Evolutionary conservation across 2,888 invertebrate species (phyloP).

Genomic region (Aplocera efformata): DNA sequence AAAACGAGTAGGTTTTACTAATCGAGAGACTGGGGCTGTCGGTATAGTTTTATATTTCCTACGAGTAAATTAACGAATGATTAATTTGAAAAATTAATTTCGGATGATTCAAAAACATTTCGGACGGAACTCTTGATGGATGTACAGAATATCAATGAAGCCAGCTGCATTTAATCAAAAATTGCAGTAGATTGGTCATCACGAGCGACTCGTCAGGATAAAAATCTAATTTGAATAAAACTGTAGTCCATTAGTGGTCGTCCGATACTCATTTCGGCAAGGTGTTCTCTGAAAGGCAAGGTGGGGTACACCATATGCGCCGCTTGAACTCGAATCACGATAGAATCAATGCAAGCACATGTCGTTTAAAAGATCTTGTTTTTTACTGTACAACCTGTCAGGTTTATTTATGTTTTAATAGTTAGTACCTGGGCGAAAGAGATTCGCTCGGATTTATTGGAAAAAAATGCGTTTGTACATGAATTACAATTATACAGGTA

Average conservation of each 20-base stretch:
- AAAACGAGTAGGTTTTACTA: too few relatives aligned
- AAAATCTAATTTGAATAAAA: slow-evolving; percentile 23
- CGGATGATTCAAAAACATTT: slow-evolving; percentile 22
- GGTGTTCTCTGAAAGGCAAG: slow-evolving; percentile 51
- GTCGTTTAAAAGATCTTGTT: slow-evolving; percentile 29
- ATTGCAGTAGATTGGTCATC: slow-evolving; percentile 17
- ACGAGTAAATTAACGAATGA: too few relatives aligned
- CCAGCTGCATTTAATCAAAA: slow-evolving; percentile 25
- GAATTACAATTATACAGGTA: too few relatives aligned
- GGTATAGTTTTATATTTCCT: too few relatives aligned
- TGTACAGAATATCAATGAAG: slow-evolving; percentile 39
- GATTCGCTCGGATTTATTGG: too few relatives aligned
- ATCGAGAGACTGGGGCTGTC: too few relatives aligned
- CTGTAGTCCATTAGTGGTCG: slow-evolving; percentile 31
- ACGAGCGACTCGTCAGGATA: slow-evolving; percentile 1
- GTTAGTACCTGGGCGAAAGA: too few relatives aligned
- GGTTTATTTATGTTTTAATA: too few relatives aligned
- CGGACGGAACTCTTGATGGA: slow-evolving; percentile 32
- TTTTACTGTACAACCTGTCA: slow-evolving; percentile 16
- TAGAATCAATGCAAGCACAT: slow-evolving; percentile 66
- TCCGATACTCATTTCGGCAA: slow-evolving; percentile 53
- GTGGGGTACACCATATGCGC: slow-evolving; percentile 61
- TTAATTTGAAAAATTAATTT: slow-evolving; percentile 28
- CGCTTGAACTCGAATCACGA: slow-evolving; percentile 50
- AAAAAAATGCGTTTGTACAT: too few relatives aligned